phyloP scores from a whole-genome alignment of 2,888 invertebrate species.

The Polydrusus pterygomalis region DNA sequence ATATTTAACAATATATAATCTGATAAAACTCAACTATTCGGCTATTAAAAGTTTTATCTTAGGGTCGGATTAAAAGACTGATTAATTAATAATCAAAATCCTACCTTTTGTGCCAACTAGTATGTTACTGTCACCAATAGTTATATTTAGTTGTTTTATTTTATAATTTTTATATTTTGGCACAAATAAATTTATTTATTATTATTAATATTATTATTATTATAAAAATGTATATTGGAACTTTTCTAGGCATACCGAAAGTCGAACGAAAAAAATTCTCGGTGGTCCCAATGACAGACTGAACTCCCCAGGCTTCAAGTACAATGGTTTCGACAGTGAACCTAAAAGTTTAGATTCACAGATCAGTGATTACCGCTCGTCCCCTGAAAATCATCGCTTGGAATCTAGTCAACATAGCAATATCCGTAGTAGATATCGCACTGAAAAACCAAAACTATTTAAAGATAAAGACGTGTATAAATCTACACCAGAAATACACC shows the following conservation, averaged over 20 bases:
- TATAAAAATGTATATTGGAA: no score
- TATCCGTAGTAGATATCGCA: constrained; percentile 59
- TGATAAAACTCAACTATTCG: no score
- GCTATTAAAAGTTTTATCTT: no score
- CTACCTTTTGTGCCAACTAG: no score
- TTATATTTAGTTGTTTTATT: no score
- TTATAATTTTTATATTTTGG: no score
- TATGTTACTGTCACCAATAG: no score
- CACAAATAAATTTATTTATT: no score
- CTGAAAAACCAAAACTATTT: constrained; percentile 62
- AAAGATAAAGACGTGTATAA: constrained; percentile 75
- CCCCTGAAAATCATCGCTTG: constrained; percentile 74
- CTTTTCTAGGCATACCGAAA: constrained; percentile 64
- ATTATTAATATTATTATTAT: no score
- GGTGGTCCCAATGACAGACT: constrained; percentile 61
- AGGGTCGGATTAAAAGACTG: no score
- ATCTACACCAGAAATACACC: constrained; percentile 78
- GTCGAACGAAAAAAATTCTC: constrained; percentile 70
- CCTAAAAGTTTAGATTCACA: constrained; percentile 82
- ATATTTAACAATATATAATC: no score
- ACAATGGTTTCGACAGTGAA: constrained; percentile 74
- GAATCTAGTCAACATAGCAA: constrained; percentile 67
- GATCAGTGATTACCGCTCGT: constrained; percentile 76
- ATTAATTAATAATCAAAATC: no score
- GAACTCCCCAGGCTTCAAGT: constrained; percentile 54